Conservation (phyloP, 2,888 invertebrate species). For the Beris chalybata region DNA sequence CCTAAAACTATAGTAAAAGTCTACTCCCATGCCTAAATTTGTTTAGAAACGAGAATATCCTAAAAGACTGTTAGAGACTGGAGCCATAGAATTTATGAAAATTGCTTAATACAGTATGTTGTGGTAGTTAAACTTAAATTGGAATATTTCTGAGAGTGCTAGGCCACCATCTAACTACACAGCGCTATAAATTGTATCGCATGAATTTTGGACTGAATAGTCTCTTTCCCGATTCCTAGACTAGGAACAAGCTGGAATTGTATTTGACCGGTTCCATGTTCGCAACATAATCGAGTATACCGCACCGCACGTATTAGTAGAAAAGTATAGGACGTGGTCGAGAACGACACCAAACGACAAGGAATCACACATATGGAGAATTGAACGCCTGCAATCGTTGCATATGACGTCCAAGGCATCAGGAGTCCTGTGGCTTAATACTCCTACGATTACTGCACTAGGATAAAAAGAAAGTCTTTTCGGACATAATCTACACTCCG, state of each 20-base stretch:
- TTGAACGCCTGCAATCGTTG: constrained; percentile 22
- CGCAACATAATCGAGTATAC: constrained; percentile 7
- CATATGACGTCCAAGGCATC: constrained; percentile 9
- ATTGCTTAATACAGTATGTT: constrained; percentile 40
- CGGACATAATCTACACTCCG: constrained; percentile 17
- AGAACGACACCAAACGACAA: constrained; percentile 17
- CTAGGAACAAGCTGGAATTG: constrained; percentile 7
- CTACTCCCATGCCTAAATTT: constrained; percentile 25
- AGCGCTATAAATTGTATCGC: constrained; percentile 24
- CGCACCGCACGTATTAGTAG: not conserved
- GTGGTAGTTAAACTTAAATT: constrained; percentile 41
- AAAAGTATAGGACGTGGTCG: not conserved
- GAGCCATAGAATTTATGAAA: constrained; percentile 40
- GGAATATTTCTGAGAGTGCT: constrained; percentile 36
- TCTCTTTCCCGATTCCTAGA: not conserved
- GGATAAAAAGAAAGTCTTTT: constrained; percentile 22
- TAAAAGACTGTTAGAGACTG: constrained; percentile 26
- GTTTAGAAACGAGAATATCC: constrained; percentile 28
- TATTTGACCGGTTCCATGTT: not conserved
- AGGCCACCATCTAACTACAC: constrained; percentile 23
- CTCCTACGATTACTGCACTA: not conserved
- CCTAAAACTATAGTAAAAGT: constrained; percentile 23
- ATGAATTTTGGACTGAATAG: constrained; percentile 30
- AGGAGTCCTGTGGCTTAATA: constrained; percentile 14
- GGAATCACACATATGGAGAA: constrained; percentile 24